Percentiles rank a stretch among this genome's conserved stretches.
Evolutionary conservation across 2,113 vertebrate genomes (phyloP).

Genomic region (Malurus elegans): DNA sequence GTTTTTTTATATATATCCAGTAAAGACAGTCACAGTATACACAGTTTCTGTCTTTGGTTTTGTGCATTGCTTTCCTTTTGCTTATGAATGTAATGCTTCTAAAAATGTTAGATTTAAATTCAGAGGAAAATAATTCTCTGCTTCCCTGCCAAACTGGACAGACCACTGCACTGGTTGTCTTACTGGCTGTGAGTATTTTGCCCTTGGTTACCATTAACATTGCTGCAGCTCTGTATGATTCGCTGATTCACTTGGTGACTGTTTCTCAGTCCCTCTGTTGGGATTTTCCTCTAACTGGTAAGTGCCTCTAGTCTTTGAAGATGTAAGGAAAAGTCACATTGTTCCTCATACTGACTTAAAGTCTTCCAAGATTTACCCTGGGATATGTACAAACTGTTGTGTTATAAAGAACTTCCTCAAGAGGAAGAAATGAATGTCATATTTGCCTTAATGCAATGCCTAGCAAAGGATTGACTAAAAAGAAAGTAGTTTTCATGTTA

Average conservation of each 20-base stretch:
- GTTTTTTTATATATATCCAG: rapidly evolving
- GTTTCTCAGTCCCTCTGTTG: not conserved
- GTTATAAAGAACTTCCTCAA: not conserved
- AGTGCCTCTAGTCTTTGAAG: not conserved
- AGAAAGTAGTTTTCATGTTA: not conserved
- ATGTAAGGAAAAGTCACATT: not conserved
- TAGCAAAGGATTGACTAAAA: not conserved
- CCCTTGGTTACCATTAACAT: not conserved
- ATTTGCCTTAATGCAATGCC: not conserved
- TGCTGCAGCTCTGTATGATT: not conserved
- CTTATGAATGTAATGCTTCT: not conserved
- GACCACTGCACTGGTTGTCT: not conserved
- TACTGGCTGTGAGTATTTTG: not conserved
- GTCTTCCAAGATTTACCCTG: not conserved
- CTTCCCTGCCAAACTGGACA: not conserved
- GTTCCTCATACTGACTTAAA: not conserved
- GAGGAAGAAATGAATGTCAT: not conserved
- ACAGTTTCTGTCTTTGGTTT: not conserved
- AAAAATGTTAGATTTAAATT: not conserved
- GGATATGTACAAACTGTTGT: not conserved
- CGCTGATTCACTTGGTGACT: constrained; percentile 6
- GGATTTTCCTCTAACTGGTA: not conserved
- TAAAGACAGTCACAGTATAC: not conserved
- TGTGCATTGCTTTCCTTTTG: not conserved
- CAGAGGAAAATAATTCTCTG: not conserved